Percentiles rank a stretch among this genome's conserved stretches.
Conservation (phyloP, 2,888 invertebrate genomes). For the Drosophila setosimentum region DNA sequence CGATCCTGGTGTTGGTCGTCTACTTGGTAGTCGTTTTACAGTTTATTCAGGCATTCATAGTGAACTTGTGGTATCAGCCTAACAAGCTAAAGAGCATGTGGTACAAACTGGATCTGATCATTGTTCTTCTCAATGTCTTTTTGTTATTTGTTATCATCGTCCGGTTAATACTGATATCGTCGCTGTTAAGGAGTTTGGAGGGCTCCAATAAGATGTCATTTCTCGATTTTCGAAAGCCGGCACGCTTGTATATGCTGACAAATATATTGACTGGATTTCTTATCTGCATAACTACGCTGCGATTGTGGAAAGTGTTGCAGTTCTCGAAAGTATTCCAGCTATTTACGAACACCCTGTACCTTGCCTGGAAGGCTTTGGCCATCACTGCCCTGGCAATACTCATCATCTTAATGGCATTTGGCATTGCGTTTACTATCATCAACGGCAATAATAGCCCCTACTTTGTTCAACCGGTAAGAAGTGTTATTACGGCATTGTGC, state of each 20-base stretch:
- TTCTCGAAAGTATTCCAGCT: constrained; percentile 79
- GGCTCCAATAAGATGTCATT: constrained; percentile 71
- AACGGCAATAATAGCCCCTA: constrained; percentile 76
- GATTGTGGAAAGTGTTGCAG: constrained; percentile 83
- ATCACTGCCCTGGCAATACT: constrained; percentile 64
- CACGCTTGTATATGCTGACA: constrained; percentile 56
- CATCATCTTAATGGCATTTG: constrained; percentile 72
- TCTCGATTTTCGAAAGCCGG: constrained; percentile 76
- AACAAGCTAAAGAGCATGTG: constrained; percentile 59
- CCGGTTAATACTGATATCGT: constrained; percentile 56
- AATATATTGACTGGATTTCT: constrained; percentile 72
- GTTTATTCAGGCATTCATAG: constrained; percentile 62
- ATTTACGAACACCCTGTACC: constrained; percentile 72
- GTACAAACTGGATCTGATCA: constrained; percentile 76
- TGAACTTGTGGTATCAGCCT: constrained; percentile 61
- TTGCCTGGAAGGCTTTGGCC: constrained; percentile 60
- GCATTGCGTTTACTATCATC: constrained; percentile 67
- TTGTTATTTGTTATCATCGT: constrained; percentile 45
- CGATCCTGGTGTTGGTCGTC: constrained; percentile 52
- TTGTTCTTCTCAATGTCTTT: constrained; percentile 67
- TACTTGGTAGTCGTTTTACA: constrained; percentile 70
- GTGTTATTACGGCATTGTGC: constrained; percentile 71
- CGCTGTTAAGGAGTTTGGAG: constrained; percentile 64
- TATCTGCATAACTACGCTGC: constrained; percentile 77
- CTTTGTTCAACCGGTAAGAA: constrained; percentile 60